phyloP scores from a whole-genome alignment of 1,140 invertebrate species.

The Ridgeia piscesae region DNA sequence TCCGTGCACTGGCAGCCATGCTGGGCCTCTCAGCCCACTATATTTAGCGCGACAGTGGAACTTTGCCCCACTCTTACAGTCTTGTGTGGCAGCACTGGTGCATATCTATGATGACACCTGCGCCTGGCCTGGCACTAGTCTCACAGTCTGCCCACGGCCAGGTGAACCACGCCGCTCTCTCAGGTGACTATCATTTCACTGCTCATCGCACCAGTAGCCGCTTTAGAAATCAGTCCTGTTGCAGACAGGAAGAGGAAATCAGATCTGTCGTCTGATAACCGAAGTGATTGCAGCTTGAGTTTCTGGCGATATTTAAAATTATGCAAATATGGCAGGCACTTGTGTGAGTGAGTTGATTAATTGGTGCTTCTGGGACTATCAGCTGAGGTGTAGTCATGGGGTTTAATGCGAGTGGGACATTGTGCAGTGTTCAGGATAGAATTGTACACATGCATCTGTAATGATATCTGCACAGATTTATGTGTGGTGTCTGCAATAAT shows the following conservation, averaged over 20 bases:
- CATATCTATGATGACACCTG: not conserved
- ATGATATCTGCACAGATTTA: not conserved
- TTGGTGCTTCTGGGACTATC: not conserved
- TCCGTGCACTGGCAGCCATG: not conserved
- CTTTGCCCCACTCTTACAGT: not conserved
- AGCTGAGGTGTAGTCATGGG: not conserved
- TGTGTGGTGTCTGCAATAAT: too few species aligned
- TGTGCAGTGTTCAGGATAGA: not conserved
- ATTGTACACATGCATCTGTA: not conserved
- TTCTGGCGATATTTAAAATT: not conserved
- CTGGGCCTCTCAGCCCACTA: not conserved
- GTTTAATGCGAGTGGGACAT: not conserved
- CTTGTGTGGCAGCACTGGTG: not conserved
- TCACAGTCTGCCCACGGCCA: not conserved
- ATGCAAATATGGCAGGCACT: not conserved
- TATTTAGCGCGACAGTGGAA: conserved; percentile 4
- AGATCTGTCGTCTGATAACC: not conserved
- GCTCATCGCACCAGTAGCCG: not conserved
- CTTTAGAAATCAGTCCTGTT: not conserved
- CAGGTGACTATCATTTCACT: not conserved
- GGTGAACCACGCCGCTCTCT: not conserved
- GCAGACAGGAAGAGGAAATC: not conserved
- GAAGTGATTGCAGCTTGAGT: not conserved
- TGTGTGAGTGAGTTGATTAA: not conserved
- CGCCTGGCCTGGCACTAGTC: not conserved